These are phyloP conservation scores for Sylvia borin DNA, from an alignment of 2,797 vertebrate genomes.

Conservation along the genomic window DNA sequence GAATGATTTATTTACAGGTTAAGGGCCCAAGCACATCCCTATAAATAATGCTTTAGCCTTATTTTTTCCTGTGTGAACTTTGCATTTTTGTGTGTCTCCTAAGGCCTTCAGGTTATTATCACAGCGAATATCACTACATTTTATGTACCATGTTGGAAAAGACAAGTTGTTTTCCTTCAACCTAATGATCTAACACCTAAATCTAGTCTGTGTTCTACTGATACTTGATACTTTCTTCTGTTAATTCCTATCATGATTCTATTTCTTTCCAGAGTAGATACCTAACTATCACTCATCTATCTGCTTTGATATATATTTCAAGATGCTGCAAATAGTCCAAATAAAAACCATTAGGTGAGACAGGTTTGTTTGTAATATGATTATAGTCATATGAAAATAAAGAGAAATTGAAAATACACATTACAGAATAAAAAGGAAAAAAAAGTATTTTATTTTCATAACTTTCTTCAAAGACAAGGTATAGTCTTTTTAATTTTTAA, in stretches of 20 bases:
- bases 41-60: slow-evolving; percentile 50
- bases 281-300: neutral
- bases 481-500: neutral
- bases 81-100: neutral
- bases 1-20: slow-evolving; percentile 63
- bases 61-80: slow-evolving; percentile 14
- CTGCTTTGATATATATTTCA: neutral
- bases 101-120: neutral
- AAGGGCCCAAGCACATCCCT: neutral
- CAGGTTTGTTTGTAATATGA: neutral
- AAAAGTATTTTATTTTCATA: neutral
- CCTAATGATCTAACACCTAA: neutral
- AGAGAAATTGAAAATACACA: neutral
- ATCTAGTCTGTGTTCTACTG: neutral
- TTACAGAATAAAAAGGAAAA: neutral
- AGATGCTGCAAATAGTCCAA: neutral
- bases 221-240: neutral
- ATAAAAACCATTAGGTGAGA: neutral
- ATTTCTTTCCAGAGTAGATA: neutral
- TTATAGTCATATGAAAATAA: neutral
- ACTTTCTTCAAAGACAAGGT: neutral
- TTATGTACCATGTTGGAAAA: neutral
- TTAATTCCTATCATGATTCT: neutral
- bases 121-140: neutral
- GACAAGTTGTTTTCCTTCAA: neutral